Conservation (phyloP, 2,888 invertebrate species). For the Prenolepis imparis region DNA sequence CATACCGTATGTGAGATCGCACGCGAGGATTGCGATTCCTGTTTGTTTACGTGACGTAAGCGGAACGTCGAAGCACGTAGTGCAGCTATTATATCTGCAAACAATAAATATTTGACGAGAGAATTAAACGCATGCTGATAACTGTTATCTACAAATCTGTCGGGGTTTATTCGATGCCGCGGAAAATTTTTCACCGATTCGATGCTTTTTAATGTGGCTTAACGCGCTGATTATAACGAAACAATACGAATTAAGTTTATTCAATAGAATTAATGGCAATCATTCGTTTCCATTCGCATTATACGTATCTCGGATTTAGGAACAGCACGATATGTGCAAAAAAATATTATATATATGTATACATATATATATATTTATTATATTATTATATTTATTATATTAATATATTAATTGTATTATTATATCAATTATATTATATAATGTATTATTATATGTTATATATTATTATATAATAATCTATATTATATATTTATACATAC, state of each 20-base stretch:
- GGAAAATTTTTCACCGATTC: slow-evolving; percentile 25
- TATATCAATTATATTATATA: too few relatives aligned
- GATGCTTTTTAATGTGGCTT: slow-evolving; percentile 16
- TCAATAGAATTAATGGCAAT: slow-evolving; percentile 3
- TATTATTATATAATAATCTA: too few relatives aligned
- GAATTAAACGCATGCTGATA: slow-evolving; percentile 50
- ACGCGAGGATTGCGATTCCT: slow-evolving; percentile 26
- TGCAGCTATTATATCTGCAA: slow-evolving; percentile 55
- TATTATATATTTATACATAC: too few relatives aligned
- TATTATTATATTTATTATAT: too few relatives aligned
- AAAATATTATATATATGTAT: background rate
- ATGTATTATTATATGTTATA: too few relatives aligned
- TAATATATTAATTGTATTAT: too few relatives aligned
- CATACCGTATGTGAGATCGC: slow-evolving; percentile 30
- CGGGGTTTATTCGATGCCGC: background rate
- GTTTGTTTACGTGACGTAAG: slow-evolving; percentile 58
- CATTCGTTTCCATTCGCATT: background rate
- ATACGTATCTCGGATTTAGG: background rate
- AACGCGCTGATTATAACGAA: slow-evolving; percentile 5
- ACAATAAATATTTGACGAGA: slow-evolving; percentile 60
- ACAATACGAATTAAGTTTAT: background rate
- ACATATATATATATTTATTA: too few relatives aligned
- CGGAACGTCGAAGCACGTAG: slow-evolving; percentile 56
- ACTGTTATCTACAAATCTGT: slow-evolving; percentile 27
- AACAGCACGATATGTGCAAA: background rate